Evolutionary conservation across 2,113 vertebrate species (phyloP).

Genomic region (Takifugu bimaculatus): DNA sequence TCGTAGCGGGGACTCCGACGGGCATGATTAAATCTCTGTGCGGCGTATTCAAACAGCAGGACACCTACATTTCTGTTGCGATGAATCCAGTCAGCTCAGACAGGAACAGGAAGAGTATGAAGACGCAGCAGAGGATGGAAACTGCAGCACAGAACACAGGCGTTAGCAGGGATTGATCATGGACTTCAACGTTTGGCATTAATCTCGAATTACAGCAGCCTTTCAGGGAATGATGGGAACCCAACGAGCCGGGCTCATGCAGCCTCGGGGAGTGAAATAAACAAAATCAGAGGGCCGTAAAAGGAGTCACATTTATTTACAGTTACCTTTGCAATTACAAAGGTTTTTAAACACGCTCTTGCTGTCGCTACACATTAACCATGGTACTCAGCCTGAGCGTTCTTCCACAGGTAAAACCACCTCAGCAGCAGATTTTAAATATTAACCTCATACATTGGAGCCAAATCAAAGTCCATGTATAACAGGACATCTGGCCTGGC

Average conservation of each 20-base stretch:
- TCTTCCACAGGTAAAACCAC: no score
- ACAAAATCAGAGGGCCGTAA: slow-evolving; percentile 32
- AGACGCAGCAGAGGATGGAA: slow-evolving; percentile 96
- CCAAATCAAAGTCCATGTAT: slow-evolving; percentile 17
- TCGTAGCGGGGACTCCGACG: slow-evolving; percentile 28
- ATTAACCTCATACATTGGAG: slow-evolving; percentile 14
- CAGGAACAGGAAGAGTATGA: slow-evolving; percentile 98
- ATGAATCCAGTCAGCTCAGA: slow-evolving; percentile 98
- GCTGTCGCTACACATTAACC: slow-evolving; percentile 53
- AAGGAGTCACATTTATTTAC: slow-evolving; percentile 39
- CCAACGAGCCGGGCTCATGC: slow-evolving; percentile 24
- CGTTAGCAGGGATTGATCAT: no score
- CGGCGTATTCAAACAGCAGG: slow-evolving; percentile 21
- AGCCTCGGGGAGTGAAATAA: neutral
- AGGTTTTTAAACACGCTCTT: slow-evolving; percentile 48
- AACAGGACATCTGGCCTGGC: slow-evolving; percentile 12
- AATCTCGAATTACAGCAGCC: slow-evolving; percentile 16
- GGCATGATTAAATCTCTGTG: slow-evolving; percentile 30
- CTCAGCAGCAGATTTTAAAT: slow-evolving; percentile 14
- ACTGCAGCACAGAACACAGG: slow-evolving; percentile 73
- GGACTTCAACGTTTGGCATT: neutral
- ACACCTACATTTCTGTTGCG: slow-evolving; percentile 96
- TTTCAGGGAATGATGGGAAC: slow-evolving; percentile 35
- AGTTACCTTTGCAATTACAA: slow-evolving; percentile 38
- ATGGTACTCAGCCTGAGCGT: slow-evolving; percentile 15